Evolutionary conservation across 2,113 vertebrate genomes (phyloP), one percentile per base, ranked within the genome.

Genomic region (Amphilophus citrinellus): DNA sequence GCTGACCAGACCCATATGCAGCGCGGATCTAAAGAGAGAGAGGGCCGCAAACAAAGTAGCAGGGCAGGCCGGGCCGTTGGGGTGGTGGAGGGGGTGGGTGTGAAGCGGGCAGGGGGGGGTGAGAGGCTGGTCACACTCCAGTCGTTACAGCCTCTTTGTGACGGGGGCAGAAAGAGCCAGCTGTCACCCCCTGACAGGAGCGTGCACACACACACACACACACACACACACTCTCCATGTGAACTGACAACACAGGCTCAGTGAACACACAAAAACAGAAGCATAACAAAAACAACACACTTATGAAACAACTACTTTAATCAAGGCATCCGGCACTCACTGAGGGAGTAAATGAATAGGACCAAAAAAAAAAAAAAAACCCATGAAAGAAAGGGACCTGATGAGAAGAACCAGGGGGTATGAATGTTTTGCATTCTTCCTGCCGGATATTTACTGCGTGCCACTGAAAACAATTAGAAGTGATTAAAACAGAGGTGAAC

Each of bases 1-100:
- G 94, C 91, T 94, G 94, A 95, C 89, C 94, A 91, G 91, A 85
- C 81, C 94, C 94, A 91, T 95, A 95, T 95, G 95, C 89, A 85
- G 85, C 9, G 65, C 24, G 65, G 86, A 80, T 92, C 89, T 86
- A 87, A 87, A 91, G 82, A 90, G 87, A 87, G 76, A 83, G 79
- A 76, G 66, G 79, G 84, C 82, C 82, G 62, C 71, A 79, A 89
- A 91, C 87, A 90, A 91, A 90, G 91, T 83, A 87, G 84, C 84
- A 50, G 73, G 77, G 82, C 88, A 85, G 90, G 89, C 85, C 73
- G 79, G 84, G 84, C 80, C 82, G 80, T 5, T 57, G 47, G 79
- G 80, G 59, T 30, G 79, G 39, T 68, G 39, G 61, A 37, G 80
- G 22, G 50, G 50, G 61, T 53, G 82, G 77, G 73, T 37, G 81